phyloP scores from a whole-genome alignment of 2,113 vertebrate genomes.

The Pygathrix nemaeus region DNA sequence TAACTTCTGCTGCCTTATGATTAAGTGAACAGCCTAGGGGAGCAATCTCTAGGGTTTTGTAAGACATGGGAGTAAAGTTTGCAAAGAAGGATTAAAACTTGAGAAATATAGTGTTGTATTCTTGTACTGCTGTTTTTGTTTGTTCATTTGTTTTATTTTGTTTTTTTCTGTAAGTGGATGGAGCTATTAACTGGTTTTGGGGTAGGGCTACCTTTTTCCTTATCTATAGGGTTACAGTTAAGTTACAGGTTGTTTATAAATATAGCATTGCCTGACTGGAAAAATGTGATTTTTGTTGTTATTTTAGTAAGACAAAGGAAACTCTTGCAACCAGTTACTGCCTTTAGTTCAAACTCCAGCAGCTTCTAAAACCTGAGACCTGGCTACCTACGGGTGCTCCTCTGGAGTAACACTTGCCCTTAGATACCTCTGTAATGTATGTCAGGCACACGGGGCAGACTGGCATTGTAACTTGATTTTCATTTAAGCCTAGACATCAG shows the following conservation, averaged over 20 bases:
- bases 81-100: neutral
- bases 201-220: neutral
- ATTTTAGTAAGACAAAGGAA: neutral
- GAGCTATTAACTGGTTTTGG: neutral
- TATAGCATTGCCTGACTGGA: neutral
- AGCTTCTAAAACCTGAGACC: neutral
- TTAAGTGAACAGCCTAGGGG: neutral
- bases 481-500: neutral
- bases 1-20: neutral
- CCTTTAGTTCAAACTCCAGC: neutral
- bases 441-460: neutral
- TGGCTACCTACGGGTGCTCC: neutral
- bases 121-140: neutral
- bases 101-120: neutral
- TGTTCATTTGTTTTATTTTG: too few relatives aligned
- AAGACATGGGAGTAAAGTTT: neutral
- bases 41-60: neutral
- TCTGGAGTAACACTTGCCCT: neutral
- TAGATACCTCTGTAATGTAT: fast-evolving
- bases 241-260: neutral
- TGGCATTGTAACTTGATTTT: neutral
- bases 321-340: neutral
- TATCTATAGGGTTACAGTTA: neutral
- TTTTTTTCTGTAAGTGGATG: neutral
- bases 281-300: neutral